These are phyloP conservation scores for Conchocele bisecta DNA, from an alignment of 2,888 invertebrate species.

Conservation along the genomic window DNA sequence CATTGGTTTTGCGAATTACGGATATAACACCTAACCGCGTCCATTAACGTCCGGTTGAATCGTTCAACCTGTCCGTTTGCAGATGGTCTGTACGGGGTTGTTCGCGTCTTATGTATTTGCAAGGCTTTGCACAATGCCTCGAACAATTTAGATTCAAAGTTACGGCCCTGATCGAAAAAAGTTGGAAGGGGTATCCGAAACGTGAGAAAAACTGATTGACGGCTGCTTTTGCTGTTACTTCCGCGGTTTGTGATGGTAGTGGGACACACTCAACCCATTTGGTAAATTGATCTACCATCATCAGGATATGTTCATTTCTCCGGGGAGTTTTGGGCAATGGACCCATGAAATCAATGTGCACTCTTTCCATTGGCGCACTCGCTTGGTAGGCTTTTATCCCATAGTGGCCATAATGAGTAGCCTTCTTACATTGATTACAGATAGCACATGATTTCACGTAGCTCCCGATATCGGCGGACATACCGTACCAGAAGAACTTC, in stretches of 20 bases:
- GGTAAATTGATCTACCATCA: slow-evolving; percentile 29
- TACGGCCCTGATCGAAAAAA: too few species aligned
- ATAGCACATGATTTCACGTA: slow-evolving; percentile 4
- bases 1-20: too few species aligned
- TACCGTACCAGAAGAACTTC: slow-evolving; percentile 3
- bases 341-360: slow-evolving; percentile 3
- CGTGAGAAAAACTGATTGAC: too few species aligned
- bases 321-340: slow-evolving; percentile 1
- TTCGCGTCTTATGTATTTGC: too few species aligned
- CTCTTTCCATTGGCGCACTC: slow-evolving; percentile 24
- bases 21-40: too few species aligned
- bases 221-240: too few species aligned
- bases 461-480: neutral
- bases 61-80: too few species aligned
- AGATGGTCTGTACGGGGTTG: too few species aligned
- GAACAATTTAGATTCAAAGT: too few species aligned
- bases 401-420: neutral
- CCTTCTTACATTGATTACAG: slow-evolving; percentile 7
- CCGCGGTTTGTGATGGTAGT: neutral
- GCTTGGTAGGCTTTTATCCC: slow-evolving; percentile 10
- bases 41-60: too few species aligned
- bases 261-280: neutral
- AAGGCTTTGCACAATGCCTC: too few species aligned
- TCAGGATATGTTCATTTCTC: slow-evolving; percentile 22
- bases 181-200: too few species aligned